Evolutionary conservation across 92 coral and sea anemone species (phyloP).

Genomic region (Porites cylindrica): DNA sequence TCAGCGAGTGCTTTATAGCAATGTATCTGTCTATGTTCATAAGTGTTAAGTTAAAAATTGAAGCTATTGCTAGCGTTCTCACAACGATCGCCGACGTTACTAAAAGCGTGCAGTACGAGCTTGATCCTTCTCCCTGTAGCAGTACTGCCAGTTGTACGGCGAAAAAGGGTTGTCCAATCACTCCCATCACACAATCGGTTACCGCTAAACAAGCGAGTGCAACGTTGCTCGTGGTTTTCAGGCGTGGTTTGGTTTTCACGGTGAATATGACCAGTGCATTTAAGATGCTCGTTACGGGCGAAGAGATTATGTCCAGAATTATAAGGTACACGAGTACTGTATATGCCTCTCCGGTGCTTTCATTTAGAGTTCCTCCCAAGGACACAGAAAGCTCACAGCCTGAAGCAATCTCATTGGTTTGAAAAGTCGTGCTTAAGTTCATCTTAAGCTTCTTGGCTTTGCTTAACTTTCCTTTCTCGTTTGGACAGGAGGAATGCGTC

Average conservation of each 20-base stretch:
- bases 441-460: too few species aligned
- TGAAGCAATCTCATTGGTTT: too few species aligned
- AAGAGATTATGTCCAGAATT: not conserved
- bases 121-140: not conserved
- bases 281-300: not conserved
- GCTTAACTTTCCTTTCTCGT: too few species aligned
- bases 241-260: conserved; percentile 10
- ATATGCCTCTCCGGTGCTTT: not conserved
- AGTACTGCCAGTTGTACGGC: not conserved
- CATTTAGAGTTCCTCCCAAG: not conserved
- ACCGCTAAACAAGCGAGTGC: not conserved
- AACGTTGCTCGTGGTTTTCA: not conserved
- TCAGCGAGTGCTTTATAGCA: not conserved
- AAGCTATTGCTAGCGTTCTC: not conserved
- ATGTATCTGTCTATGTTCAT: not conserved
- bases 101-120: not conserved
- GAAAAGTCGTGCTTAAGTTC: too few species aligned
- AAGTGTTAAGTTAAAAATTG: not conserved
- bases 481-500: too few species aligned
- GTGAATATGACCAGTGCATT: not conserved
- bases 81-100: not conserved
- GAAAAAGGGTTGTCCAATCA: not conserved
- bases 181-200: not conserved
- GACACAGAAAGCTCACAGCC: not conserved
- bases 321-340: not conserved